A percentile compares a stretch with the other conserved stretches of the same genome.
Conservation (phyloP, 2,888 invertebrate species). For the Clepsis dumicolana region DNA sequence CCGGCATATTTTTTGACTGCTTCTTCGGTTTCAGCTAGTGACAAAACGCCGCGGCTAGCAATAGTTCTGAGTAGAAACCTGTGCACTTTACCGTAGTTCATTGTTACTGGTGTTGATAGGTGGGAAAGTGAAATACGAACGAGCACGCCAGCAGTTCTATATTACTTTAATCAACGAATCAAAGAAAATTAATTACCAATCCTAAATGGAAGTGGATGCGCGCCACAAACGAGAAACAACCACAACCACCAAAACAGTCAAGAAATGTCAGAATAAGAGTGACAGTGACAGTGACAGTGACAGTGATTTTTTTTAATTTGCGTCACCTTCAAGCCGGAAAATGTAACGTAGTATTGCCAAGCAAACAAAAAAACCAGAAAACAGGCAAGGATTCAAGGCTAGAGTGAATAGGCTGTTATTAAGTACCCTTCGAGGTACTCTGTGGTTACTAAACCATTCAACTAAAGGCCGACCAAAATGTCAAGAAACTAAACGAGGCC, state of each 20-base stretch:
- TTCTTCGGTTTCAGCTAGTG: conserved; percentile 60
- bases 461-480: too few species aligned
- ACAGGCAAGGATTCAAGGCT: too few species aligned
- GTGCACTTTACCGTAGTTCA: conserved; percentile 67
- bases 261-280: too few species aligned
- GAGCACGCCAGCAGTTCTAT: neutral
- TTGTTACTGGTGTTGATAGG: conserved; percentile 45
- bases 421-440: too few species aligned
- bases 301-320: too few species aligned
- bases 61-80: conserved; percentile 70
- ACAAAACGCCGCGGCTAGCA: conserved; percentile 71
- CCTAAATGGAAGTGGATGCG: neutral
- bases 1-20: conserved; percentile 57
- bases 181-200: too few species aligned
- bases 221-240: neutral
- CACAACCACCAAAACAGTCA: neutral
- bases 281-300: neutral
- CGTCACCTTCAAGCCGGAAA: too few species aligned
- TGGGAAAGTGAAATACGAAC: neutral
- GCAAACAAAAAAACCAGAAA: too few species aligned
- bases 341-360: too few species aligned
- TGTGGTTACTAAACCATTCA: too few species aligned
- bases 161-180: neutral
- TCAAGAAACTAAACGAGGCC: too few species aligned
- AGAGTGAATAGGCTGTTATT: too few species aligned